Evolutionary conservation across 2,113 vertebrate species (phyloP), one percentile per base, ranked within the genome.

Genomic region (Microtus oregoni): DNA sequence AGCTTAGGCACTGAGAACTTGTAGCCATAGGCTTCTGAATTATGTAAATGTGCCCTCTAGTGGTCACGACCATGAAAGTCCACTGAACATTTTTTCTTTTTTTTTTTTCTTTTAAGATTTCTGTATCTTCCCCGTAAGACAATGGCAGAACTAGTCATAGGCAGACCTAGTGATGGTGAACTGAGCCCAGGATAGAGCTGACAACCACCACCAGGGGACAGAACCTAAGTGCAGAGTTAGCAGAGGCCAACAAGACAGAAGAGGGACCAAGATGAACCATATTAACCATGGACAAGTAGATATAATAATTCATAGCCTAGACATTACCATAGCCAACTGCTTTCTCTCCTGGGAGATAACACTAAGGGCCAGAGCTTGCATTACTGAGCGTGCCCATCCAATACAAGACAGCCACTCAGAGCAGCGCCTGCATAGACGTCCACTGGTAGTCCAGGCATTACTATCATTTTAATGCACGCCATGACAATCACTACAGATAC

Each of bases 1-100:
- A 61, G n/a, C 70, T 38, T 38, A 28, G 82, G 38, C 89, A 81
- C 44, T 44, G 17, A 12, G 5, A 90, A 65, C 6, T 3, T 32
- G 75, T 8, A 93, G 75, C 2, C 73, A 35, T 7, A 3, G n/a
- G 58, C 26, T 35, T 79, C 47, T 30, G 58, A 67, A 78, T n/a
- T 72, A 50, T 63, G 7, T 38, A 14, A 68, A 50, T 68, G 75
- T 35, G 83, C 86, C 96, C 96, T 91, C 97, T 96, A 91, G 94
- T 95, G 97, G 94, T 63, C 35, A 61, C 1, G 7, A 38, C 58
- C 91, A 41, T 82, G 47, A 82, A 96, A 77, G 15, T 63, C n/a
- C 88, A 89, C 2, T 58, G 19, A 20, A 58, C 19, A 58, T 19
- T 20, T 41, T n/a, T n/a, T n/a, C n/a, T n/a, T n/a, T n/a, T n/a